phyloP scores from a whole-genome alignment of 2,113 vertebrate genomes.

The Gymnobelideus leadbeateri region DNA sequence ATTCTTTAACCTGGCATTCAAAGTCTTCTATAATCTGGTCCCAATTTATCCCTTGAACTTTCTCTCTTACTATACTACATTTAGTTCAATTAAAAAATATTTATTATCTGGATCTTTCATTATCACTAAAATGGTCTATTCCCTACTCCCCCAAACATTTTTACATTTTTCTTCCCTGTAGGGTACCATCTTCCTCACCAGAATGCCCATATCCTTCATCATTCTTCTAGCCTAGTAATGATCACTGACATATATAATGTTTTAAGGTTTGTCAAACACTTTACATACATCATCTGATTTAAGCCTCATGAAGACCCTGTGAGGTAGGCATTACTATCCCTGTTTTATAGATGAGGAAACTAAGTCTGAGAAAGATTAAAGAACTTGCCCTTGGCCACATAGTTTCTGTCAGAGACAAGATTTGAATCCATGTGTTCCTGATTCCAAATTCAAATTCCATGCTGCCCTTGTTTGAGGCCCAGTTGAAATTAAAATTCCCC shows the following conservation, averaged over 20 bases:
- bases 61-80: neutral
- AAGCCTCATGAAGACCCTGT: neutral
- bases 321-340: neutral
- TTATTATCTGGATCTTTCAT: neutral
- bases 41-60: neutral
- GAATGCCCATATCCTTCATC: neutral
- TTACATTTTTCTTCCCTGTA: neutral
- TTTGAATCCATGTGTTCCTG: neutral
- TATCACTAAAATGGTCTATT: neutral
- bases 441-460: neutral
- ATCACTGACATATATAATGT: neutral
- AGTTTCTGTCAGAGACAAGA: neutral
- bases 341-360: neutral
- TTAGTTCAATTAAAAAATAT: neutral
- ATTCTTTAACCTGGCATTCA: neutral
- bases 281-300: conserved; percentile 4
- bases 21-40: neutral
- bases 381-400: neutral
- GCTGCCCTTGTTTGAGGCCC: no score
- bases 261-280: neutral
- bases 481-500: no score
- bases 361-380: neutral
- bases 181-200: neutral
- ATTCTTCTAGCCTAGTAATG: neutral
- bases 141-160: neutral